A percentile compares a stretch with the other conserved stretches of the same genome.
phyloP scores from a whole-genome alignment of 1,140 invertebrate species.

The Drosophila burlai region DNA sequence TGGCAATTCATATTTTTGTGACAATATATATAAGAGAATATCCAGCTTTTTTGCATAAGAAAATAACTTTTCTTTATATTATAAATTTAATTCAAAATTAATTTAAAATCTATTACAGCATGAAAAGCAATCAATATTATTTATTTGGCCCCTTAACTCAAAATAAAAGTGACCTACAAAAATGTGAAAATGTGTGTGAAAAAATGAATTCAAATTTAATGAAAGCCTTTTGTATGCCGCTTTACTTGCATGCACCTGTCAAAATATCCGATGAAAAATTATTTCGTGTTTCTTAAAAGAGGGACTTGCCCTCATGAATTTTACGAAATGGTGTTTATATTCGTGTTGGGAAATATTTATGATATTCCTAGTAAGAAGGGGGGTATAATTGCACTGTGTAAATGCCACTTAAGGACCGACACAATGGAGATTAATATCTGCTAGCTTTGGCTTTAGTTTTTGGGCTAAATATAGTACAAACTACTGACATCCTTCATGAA shows the following conservation, averaged over 20 bases:
- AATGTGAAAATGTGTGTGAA: neutral
- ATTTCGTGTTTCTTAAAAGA: constrained; percentile 15
- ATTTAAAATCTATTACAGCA: neutral
- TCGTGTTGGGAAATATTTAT: constrained; percentile 3
- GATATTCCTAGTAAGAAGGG: neutral
- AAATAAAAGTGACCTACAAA: constrained; percentile 22
- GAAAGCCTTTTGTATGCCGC: constrained; percentile 8
- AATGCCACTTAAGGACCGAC: neutral
- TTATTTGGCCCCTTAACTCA: neutral
- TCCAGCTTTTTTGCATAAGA: no score
- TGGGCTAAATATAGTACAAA: constrained; percentile 8
- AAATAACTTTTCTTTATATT: neutral
- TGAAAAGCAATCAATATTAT: constrained; percentile 8
- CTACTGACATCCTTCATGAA: constrained; percentile 1
- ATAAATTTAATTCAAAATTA: neutral
- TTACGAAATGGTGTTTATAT: constrained; percentile 8
- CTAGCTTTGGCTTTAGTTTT: neutral
- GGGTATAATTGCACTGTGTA: constrained; percentile 10
- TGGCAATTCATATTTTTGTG: neutral
- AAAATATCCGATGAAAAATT: constrained; percentile 25
- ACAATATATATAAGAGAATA: no score
- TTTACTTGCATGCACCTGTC: constrained; percentile 29
- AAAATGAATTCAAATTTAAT: constrained; percentile 24
- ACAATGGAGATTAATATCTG: constrained; percentile 5
- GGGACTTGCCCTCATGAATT: neutral